Percentiles rank a stretch among this genome's conserved stretches.
Conservation (phyloP, 2,797 vertebrate species). For the Netta rufina region DNA sequence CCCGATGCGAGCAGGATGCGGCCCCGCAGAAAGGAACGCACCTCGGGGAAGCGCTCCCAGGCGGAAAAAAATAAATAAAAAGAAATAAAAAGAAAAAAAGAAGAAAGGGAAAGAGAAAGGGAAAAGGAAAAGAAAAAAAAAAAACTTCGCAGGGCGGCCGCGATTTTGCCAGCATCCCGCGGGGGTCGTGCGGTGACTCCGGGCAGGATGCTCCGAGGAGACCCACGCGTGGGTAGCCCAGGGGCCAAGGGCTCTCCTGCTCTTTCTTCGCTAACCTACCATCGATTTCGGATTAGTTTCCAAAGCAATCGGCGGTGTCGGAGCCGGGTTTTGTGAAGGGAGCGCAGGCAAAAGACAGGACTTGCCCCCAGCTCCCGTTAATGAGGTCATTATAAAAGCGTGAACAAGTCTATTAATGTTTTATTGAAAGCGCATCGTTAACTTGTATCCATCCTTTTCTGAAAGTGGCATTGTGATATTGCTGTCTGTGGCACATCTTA, state of each 20-base stretch:
- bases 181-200: not conserved
- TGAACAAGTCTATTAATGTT: conserved; percentile 98
- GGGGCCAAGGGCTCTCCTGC: not conserved
- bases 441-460: conserved; percentile 98
- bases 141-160: not conserved
- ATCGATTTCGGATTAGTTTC: conserved; percentile 77
- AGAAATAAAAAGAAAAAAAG: not conserved
- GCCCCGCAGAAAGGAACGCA: not conserved
- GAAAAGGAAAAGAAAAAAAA: not conserved
- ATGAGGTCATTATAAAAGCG: conserved; percentile 91
- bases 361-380: conserved; percentile 79
- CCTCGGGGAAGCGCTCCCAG: not conserved
- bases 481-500: conserved; percentile 94
- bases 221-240: not conserved
- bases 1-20: not conserved
- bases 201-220: not conserved
- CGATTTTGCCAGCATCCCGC: not conserved
- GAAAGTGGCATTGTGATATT: conserved; percentile 94
- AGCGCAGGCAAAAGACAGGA: conserved; percentile 72
- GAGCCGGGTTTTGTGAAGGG: conserved; percentile 67
- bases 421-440: conserved; percentile 97
- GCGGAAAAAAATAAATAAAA: not conserved
- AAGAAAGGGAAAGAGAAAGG: no score
- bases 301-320: conserved; percentile 73
- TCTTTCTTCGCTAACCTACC: conserved; percentile 71